Percentiles rank a stretch among this genome's conserved stretches.
These are phyloP conservation scores for Botia kubotai DNA, from an alignment of 2,797 vertebrate species.

Conservation along the genomic window DNA sequence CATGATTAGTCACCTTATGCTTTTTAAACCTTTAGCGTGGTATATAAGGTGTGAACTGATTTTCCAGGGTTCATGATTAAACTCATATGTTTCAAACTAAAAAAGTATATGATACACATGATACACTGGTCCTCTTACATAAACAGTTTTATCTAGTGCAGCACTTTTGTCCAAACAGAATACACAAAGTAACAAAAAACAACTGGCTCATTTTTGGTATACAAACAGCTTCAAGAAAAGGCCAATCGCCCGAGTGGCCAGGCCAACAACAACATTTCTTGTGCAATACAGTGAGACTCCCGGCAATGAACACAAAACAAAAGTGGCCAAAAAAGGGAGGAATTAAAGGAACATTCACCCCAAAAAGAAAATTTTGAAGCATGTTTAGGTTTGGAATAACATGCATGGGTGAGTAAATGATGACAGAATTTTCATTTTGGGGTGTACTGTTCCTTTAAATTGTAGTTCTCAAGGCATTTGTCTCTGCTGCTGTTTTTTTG, in stretches of 20 bases:
- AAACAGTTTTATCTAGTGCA: slow-evolving; percentile 22
- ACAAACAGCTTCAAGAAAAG: slow-evolving; percentile 13
- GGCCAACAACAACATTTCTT: slow-evolving; percentile 8
- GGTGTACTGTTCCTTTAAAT: neutral
- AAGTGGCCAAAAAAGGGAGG: neutral
- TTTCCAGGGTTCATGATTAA: neutral
- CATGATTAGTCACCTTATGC: neutral
- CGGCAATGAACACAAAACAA: neutral
- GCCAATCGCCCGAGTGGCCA: neutral
- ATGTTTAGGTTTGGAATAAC: no score
- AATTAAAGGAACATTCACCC: neutral
- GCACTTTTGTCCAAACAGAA: slow-evolving; percentile 12
- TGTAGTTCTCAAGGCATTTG: neutral
- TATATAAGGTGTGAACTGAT: neutral
- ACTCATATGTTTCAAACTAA: neutral
- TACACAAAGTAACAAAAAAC: slow-evolving; percentile 24
- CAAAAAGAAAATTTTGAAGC: neutral
- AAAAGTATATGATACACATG: neutral
- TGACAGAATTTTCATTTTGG: neutral
- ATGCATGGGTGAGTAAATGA: no score
- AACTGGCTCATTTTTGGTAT: slow-evolving; percentile 25
- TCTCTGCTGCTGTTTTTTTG: neutral
- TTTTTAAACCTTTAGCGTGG: neutral
- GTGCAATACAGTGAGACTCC: slow-evolving; percentile 12
- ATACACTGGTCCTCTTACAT: neutral